Evolutionary conservation across 35 echinoderm and acorn worm species (phyloP).

Genomic region (Lytechinus variegatus): DNA sequence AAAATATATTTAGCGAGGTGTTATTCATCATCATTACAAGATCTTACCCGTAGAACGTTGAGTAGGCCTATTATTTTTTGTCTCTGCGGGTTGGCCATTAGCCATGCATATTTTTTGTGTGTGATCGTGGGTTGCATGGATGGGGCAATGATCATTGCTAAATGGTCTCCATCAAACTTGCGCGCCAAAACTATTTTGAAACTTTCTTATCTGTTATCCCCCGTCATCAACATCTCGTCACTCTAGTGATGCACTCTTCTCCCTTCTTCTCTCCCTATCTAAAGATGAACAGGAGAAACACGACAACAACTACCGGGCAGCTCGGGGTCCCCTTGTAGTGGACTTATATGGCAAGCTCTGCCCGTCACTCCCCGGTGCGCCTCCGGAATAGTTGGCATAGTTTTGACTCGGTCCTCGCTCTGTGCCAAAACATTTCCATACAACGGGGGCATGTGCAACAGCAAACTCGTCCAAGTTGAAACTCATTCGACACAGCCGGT

Average conservation of each 20-base stretch:
- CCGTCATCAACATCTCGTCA: neutral
- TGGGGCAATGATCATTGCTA: neutral
- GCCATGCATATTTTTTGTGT: neutral
- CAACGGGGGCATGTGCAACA: neutral
- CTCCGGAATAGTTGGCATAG: slow-evolving; percentile 35
- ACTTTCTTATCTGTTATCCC: neutral
- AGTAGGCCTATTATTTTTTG: neutral
- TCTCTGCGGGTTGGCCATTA: neutral
- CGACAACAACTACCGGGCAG: neutral
- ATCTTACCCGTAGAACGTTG: no score
- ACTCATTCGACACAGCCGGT: neutral
- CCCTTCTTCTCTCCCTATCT: neutral
- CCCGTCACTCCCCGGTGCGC: neutral
- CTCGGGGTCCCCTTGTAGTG: neutral
- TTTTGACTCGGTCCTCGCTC: neutral
- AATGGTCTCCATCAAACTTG: neutral
- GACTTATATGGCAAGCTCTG: neutral
- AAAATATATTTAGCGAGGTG: no score
- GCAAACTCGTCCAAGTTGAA: neutral
- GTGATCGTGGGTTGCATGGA: no score
- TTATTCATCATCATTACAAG: no score
- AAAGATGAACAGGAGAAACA: neutral
- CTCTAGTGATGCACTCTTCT: neutral
- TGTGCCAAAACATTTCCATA: slow-evolving; percentile 37
- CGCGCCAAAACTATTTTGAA: neutral